Evolutionary conservation across 2,797 vertebrate genomes (phyloP), one percentile per base, ranked within the genome.

Genomic region (Notolepis coatsorum): DNA sequence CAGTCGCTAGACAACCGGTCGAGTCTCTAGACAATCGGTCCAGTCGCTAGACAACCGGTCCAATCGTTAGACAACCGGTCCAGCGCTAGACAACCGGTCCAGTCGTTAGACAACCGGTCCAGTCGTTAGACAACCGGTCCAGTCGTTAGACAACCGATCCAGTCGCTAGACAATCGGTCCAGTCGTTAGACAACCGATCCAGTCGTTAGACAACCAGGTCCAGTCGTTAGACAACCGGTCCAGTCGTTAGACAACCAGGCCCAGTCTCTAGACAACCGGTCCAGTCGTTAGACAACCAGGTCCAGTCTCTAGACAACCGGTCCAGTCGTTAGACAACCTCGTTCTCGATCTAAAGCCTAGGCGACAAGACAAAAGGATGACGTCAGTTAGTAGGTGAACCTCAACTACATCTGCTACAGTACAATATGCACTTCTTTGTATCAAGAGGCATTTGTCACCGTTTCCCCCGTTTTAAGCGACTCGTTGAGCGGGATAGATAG

Each of bases 361-460:
- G 69, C 57, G 27, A 55, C 52, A 49, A 61, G 65, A 77, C 69
- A 3, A 33, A 68, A 61, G 43, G n/a, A 58, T 7, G 51, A 61
- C 49, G 61, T 53, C 54, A 60, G 61, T 54, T 18, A 46, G 51
- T 9, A 21, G 71, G 20, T 57, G 55, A 66, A 65, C 70, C 53
- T 56, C 51, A n/a, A 35, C 60, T 20, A 55, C 33, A 15, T 63
- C 18, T 75, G 81, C 77, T 76, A 81, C 71, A 62, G 60, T 61
- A 63, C 52, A 71, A 61, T 61, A 73, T 65, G 62, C 75, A 63
- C 69, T 79, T 48, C 2, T 60, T 66, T 45, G 21, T 51, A 67
- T 24, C 2, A n/a, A n/a, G 45, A 82, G 68, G 69, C 48, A 21
- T 71, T 77, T 64, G 53, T 45, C 74, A 62, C 60, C 33, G 55